phyloP scores from a whole-genome alignment of 1,140 invertebrate genomes.

The Bombus waltoni region DNA sequence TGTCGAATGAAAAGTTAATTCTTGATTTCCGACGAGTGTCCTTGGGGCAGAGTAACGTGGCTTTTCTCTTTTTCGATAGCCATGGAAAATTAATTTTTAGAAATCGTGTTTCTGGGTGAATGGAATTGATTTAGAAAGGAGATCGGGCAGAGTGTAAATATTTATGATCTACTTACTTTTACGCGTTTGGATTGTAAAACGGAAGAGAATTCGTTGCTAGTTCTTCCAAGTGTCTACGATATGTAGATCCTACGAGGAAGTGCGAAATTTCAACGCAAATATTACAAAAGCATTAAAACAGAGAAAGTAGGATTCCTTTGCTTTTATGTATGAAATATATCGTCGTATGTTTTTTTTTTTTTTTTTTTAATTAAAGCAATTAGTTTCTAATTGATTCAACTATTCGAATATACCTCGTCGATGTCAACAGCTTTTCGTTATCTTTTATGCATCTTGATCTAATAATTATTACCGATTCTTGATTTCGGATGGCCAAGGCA shows the following conservation, averaged over 20 bases:
- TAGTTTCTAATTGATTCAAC: too few species aligned
- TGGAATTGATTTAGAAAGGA: background rate
- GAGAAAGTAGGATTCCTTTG: too few species aligned
- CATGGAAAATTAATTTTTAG: background rate
- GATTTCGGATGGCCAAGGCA: too few species aligned
- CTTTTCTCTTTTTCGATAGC: background rate
- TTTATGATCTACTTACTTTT: background rate
- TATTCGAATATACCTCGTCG: too few species aligned
- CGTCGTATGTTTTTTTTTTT: too few species aligned
- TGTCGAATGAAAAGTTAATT: background rate
- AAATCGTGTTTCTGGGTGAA: background rate
- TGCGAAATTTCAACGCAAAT: background rate
- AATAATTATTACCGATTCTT: too few species aligned
- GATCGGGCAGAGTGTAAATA: background rate
- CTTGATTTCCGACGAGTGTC: background rate
- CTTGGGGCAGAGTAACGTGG: rapidly evolving
- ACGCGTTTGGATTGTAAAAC: background rate
- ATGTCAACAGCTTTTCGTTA: too few species aligned
- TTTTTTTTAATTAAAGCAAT: too few species aligned
- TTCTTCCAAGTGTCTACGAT: background rate
- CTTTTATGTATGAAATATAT: too few species aligned
- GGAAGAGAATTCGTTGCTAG: background rate
- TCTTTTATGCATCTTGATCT: too few species aligned
- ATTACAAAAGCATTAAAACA: too few species aligned
- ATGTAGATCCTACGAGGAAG: background rate